Conservation (phyloP, 64 coral and sea anemone genomes). For the Porites lutea region DNA sequence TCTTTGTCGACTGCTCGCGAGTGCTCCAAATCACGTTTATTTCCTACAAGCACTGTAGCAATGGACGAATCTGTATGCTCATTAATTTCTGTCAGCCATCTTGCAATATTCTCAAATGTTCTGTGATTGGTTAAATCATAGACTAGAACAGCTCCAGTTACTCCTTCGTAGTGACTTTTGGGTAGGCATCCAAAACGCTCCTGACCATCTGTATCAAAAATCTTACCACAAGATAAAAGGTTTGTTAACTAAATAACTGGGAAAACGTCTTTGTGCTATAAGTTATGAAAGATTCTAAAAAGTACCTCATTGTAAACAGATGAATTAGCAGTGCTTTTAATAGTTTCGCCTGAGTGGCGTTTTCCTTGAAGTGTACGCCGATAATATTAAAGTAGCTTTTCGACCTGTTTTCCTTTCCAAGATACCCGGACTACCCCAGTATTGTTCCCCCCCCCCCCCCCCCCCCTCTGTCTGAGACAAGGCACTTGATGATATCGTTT, state of each 20-base stretch:
- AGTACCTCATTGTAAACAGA: too few species aligned
- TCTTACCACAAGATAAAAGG: conserved; percentile 23
- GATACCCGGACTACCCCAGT: too few species aligned
- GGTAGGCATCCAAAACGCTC: conserved; percentile 95
- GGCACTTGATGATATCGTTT: too few species aligned
- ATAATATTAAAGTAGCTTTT: too few species aligned
- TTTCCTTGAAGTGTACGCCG: too few species aligned
- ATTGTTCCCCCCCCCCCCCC: too few species aligned
- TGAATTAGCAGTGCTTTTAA: too few species aligned
- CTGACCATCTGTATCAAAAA: conserved; percentile 97
- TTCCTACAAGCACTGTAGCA: conserved; percentile 98
- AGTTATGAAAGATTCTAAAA: too few species aligned
- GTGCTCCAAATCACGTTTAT: conserved; percentile 99
- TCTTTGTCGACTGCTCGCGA: conserved; percentile 79
- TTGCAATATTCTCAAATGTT: conserved; percentile 91
- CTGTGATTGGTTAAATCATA: conserved; percentile 99
- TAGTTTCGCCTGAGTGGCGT: too few species aligned
- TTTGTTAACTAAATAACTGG: neutral
- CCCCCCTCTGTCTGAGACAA: too few species aligned
- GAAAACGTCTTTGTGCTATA: too few species aligned
- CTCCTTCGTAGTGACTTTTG: conserved; percentile 98
- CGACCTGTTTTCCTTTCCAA: too few species aligned
- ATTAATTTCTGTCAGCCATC: conserved; percentile 90
- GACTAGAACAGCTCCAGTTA: conserved; percentile 90
- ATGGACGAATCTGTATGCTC: conserved; percentile 94